Evolutionary conservation across 1,140 invertebrate species (phyloP), one percentile per base, ranked within the genome.

Genomic region (Saxidomus purpurata): DNA sequence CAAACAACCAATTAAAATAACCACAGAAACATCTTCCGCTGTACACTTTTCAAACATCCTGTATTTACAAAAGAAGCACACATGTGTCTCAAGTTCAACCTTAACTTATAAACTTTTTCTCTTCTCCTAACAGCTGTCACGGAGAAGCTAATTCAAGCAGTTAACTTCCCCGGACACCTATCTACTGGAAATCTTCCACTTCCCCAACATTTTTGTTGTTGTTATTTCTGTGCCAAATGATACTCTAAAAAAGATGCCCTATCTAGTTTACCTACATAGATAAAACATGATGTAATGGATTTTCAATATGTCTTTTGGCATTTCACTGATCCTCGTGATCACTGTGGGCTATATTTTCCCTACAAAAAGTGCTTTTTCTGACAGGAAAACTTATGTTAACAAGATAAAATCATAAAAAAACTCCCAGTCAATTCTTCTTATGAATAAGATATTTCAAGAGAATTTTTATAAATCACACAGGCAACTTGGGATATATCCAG

Each of bases 161-260:
- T 36, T 67, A 31, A 67, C 28, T 67, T 67, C 25, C n/a, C n/a
- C 28, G 17, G 25, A 1, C 11, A 4, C n/a, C 11, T 67, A 31
- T 67, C 61, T 67, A 6, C 11, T 67, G 61, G 61, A 67, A 67
- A 67, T 67, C 55, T 61, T 61, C 31, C 61, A 67, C 25, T 67
- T 67, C n/a, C 31, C 31, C 61, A 31, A 6, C 8, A 3, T 4
- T 4, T 28, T 6, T 4, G 25, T 4, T 28, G 59, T 63, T 63
- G 67, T 71, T 71, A 71, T 71, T 38, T 63, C 59, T 25, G 11
- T 71, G 67, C 67, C 67, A 71, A 71, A 71, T 71, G 17, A 71
- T 71, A 71, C 17, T 38, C 34, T 1, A 38, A 71, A 71, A 71
- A 40, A 15, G 34, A 4, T 28, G 28, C 1, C 15, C 15, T 71